Conservation (phyloP, 1,140 invertebrate genomes). For the Whitmania pigra region DNA sequence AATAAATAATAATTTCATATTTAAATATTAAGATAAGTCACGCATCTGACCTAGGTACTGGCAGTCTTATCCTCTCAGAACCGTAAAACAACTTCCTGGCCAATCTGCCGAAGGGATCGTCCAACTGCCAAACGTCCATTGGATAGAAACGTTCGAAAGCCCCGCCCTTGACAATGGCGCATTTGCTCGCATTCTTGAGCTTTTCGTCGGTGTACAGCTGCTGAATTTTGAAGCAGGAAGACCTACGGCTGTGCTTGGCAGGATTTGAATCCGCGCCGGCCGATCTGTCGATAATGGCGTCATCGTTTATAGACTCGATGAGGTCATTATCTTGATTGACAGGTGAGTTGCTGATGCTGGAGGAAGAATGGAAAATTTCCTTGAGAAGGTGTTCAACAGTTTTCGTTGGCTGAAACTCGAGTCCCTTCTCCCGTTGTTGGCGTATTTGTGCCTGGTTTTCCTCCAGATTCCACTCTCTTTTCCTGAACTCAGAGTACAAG, state of each 20-base stretch:
- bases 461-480: neutral
- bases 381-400: neutral
- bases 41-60: constrained; percentile 4
- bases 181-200: constrained; percentile 10
- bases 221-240: constrained; percentile 13
- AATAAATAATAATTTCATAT: neutral
- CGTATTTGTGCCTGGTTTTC: neutral
- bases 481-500: neutral
- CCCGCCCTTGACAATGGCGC: constrained; percentile 15
- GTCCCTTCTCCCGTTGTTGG: neutral
- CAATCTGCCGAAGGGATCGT: constrained; percentile 24
- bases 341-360: neutral
- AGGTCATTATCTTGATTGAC: neutral
- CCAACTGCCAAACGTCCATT: constrained; percentile 25
- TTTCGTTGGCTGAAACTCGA: neutral
- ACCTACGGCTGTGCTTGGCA: neutral
- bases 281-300: neutral
- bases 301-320: neutral
- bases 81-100: constrained; percentile 21
- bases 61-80: constrained; percentile 20
- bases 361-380: neutral
- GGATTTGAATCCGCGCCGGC: neutral
- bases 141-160: constrained; percentile 22
- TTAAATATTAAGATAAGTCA: neutral
- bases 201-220: constrained; percentile 12